Conservation (phyloP, 2,113 vertebrate species). For the Prunella himalayana region DNA sequence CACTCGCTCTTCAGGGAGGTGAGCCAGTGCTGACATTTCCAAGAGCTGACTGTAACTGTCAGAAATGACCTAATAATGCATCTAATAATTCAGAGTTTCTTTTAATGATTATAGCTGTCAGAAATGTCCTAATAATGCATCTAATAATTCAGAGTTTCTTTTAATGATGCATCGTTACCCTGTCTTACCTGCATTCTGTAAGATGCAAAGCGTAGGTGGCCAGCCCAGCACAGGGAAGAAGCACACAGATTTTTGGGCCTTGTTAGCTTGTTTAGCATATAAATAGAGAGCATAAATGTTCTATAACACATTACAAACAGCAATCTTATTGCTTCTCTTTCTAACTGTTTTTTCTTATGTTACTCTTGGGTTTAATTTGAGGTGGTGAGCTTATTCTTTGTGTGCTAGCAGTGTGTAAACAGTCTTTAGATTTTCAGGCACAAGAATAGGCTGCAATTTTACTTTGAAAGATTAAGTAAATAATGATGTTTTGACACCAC, state of each 20-base stretch:
- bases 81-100: neutral
- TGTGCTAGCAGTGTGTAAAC: neutral
- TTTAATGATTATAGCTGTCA: neutral
- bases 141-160: neutral
- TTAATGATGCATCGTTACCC: fast-evolving
- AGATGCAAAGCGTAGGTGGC: neutral
- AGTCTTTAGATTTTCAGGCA: neutral
- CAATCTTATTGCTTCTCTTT: neutral
- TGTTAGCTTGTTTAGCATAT: neutral
- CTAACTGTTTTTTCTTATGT: neutral
- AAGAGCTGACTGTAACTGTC: neutral
- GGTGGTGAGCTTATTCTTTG: neutral
- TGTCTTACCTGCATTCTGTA: neutral
- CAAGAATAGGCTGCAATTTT: neutral
- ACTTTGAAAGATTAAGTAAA: neutral
- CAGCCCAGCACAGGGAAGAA: neutral
- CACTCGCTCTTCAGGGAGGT: neutral
- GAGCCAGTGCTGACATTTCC: neutral
- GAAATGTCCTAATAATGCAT: neutral
- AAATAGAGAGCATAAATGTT: neutral
- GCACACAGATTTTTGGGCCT: neutral
- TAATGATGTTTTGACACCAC: neutral
- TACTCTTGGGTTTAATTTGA: neutral
- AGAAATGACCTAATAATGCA: neutral
- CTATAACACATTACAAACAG: neutral